Percentiles rank a stretch among this genome's conserved stretches.
These are phyloP conservation scores for Percina caprodes DNA, from an alignment of 2,113 vertebrate species.

Conservation along the genomic window DNA sequence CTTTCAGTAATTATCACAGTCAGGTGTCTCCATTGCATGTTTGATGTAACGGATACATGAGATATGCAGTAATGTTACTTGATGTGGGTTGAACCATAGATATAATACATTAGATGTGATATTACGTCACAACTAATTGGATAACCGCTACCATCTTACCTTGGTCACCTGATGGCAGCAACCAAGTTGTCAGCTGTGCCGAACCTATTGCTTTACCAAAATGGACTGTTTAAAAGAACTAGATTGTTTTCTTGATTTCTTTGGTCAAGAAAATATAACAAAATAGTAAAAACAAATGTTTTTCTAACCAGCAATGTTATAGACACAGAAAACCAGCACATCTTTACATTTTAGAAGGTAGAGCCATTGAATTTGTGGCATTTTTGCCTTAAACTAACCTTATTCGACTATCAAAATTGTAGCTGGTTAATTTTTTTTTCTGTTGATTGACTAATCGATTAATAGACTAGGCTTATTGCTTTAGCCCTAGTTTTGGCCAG, in stretches of 20 bases:
- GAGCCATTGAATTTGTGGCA: not conserved
- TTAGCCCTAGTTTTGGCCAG: not conserved
- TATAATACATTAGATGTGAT: too few relatives aligned
- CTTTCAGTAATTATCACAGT: not conserved
- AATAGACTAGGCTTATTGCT: not conserved
- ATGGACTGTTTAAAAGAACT: too few relatives aligned
- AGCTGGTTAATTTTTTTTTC: not conserved
- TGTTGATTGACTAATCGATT: not conserved
- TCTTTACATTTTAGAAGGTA: not conserved
- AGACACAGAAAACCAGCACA: not conserved
- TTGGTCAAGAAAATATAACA: not conserved
- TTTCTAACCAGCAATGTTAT: too few relatives aligned
- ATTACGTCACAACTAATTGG: too few relatives aligned
- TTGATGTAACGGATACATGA: not conserved
- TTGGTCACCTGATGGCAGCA: too few relatives aligned
- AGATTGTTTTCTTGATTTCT: not conserved
- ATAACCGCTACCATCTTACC: too few relatives aligned
- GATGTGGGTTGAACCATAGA: not conserved
- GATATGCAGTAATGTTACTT: not conserved
- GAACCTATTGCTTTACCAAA: too few relatives aligned
- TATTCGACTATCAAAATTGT: not conserved
- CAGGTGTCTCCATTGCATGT: not conserved
- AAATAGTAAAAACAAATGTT: too few relatives aligned
- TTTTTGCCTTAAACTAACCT: not conserved
- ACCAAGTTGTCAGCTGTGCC: too few relatives aligned